These are phyloP conservation scores for Zootoca vivipara DNA, from an alignment of 2,113 vertebrate genomes.

Conservation along the genomic window DNA sequence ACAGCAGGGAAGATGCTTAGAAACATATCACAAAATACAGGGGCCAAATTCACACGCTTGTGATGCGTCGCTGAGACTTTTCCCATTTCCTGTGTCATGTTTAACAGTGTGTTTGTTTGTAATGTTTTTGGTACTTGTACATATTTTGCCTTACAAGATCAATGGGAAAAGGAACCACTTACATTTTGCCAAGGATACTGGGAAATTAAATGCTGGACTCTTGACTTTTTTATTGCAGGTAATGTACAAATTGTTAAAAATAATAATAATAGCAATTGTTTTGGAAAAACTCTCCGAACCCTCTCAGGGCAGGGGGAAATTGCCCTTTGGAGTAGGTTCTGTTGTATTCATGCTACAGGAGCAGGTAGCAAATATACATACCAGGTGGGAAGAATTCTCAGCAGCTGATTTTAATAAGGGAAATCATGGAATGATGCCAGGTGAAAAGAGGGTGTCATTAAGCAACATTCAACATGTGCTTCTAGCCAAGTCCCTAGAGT, in stretches of 20 bases:
- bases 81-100: rapidly evolving
- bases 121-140: background rate
- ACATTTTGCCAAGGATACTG: background rate
- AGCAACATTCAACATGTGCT: background rate
- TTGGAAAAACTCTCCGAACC: background rate
- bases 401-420: background rate
- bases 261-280: background rate
- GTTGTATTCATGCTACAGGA: background rate
- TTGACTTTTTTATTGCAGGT: background rate
- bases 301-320: background rate
- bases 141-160: background rate
- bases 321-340: background rate
- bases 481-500: background rate
- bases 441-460: background rate
- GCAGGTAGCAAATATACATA: background rate
- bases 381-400: background rate
- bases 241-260: background rate
- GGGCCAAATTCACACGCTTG: background rate
- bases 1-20: background rate
- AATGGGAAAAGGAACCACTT: background rate
- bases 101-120: background rate
- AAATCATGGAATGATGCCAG: background rate
- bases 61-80: background rate
- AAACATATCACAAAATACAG: background rate
- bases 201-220: background rate